phyloP scores from a whole-genome alignment of 2,113 vertebrate species.

The Megaceryle torquata region DNA sequence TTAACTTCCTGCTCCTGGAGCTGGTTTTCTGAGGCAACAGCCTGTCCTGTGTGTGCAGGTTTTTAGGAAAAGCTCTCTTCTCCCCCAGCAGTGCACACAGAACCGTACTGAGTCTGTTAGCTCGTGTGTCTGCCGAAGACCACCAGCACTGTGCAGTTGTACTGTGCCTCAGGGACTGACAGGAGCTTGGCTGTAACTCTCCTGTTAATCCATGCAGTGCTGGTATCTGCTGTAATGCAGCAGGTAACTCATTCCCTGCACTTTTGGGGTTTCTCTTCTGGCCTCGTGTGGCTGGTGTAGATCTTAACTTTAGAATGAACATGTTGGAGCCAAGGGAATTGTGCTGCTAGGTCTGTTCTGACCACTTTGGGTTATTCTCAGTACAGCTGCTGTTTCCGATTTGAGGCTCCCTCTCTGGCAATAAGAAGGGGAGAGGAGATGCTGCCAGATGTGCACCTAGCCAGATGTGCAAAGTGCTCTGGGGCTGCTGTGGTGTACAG shows the following conservation, averaged over 20 bases:
- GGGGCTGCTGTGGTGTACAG: neutral
- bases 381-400: neutral
- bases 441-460: slow-evolving; percentile 29
- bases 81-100: accelerated
- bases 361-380: accelerated
- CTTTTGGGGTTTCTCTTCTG: neutral
- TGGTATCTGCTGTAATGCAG: neutral
- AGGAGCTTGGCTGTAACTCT: neutral
- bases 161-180: neutral
- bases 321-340: accelerated
- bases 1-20: slow-evolving; percentile 16
- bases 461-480: neutral
- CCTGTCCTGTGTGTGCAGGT: neutral
- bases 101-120: neutral
- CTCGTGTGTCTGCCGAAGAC: neutral
- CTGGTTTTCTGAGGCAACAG: slow-evolving; percentile 6
- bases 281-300: neutral
- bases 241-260: neutral
- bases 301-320: neutral
- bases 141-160: neutral
- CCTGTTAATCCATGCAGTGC: neutral
- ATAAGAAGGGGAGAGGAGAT: neutral
- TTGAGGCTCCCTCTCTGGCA: neutral
- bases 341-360: neutral
- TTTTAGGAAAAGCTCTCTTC: neutral